Evolutionary conservation across 2,888 invertebrate species (phyloP).

Genomic region (Cerceris ruficornis): DNA sequence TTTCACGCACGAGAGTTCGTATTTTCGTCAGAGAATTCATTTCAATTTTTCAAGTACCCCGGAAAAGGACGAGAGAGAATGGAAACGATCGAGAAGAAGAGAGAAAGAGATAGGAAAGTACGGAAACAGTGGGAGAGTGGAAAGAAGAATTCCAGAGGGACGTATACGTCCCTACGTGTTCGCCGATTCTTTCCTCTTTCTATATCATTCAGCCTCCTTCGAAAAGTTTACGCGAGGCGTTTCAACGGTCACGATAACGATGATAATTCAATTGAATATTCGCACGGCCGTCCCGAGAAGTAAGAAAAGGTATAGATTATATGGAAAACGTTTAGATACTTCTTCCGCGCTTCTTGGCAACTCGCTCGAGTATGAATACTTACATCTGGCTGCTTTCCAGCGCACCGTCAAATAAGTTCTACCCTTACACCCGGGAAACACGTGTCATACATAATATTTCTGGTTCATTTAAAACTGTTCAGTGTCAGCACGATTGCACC

Average conservation of each 20-base stretch:
- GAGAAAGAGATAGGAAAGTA: slow-evolving; percentile 10
- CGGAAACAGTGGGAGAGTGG: slow-evolving; percentile 3
- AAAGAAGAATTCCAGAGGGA: slow-evolving; percentile 13
- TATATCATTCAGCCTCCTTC: not conserved
- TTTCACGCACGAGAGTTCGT: slow-evolving; percentile 16
- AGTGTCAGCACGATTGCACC: not conserved
- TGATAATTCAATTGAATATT: slow-evolving; percentile 46
- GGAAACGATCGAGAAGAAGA: too few species aligned
- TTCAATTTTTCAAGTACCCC: slow-evolving; percentile 17
- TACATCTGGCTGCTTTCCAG: slow-evolving; percentile 55
- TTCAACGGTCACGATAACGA: slow-evolving; percentile 33
- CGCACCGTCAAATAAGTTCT: slow-evolving; percentile 55
- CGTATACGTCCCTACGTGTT: slow-evolving; percentile 1
- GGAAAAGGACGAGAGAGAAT: too few species aligned
- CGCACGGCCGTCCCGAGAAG: slow-evolving; percentile 6
- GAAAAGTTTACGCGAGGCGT: not conserved
- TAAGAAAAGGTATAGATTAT: slow-evolving; percentile 34
- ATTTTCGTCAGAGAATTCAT: slow-evolving; percentile 14
- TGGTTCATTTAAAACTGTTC: slow-evolving; percentile 44
- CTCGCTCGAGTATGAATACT: slow-evolving; percentile 44
- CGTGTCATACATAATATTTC: slow-evolving; percentile 43
- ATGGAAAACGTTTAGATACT: slow-evolving; percentile 48
- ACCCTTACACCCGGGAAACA: slow-evolving; percentile 51
- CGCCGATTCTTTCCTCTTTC: slow-evolving; percentile 13
- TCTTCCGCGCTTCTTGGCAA: slow-evolving; percentile 43